A percentile compares a stretch with the other conserved stretches of the same genome.
These are phyloP conservation scores for Percopsis omiscomaycus DNA, from an alignment of 2,797 vertebrate genomes.

Conservation along the genomic window DNA sequence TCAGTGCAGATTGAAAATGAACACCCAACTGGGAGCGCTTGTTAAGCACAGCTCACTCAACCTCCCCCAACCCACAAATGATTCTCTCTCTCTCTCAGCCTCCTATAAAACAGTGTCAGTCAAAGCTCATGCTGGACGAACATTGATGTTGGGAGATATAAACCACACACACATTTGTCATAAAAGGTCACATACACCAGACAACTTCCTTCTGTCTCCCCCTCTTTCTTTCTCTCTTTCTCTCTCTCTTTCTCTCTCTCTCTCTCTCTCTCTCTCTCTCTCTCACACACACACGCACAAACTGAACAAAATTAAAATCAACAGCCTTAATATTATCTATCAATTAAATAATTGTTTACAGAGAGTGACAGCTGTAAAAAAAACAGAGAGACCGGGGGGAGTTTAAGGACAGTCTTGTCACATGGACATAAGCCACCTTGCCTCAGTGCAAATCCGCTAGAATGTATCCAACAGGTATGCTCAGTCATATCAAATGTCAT, in stretches of 20 bases:
- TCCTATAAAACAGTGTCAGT: constrained; percentile 12
- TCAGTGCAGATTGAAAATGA: constrained; percentile 63
- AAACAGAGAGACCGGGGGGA: constrained; percentile 39
- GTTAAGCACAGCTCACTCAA: constrained; percentile 56
- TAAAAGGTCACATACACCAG: constrained; percentile 1
- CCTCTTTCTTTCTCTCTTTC: neutral
- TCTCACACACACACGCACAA: constrained; percentile 4
- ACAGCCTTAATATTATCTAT: constrained; percentile 34
- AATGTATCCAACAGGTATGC: constrained; percentile 70
- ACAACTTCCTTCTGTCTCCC: neutral
- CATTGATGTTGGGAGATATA: neutral
- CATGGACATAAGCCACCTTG: constrained; percentile 66
- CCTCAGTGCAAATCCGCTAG: constrained; percentile 61
- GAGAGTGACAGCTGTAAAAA: constrained; percentile 38
- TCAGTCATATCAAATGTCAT: constrained; percentile 77
- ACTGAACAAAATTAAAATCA: constrained; percentile 14
- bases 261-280: neutral
- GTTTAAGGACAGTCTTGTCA: constrained; percentile 58
- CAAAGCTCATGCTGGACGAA: constrained; percentile 3
- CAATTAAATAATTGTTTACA: constrained; percentile 51
- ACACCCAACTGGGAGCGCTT: constrained; percentile 60
- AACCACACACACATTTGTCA: constrained; percentile 12
- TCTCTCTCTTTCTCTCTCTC: constrained; percentile 1
- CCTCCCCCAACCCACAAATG: constrained; percentile 47
- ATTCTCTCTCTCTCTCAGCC: constrained; percentile 27